A percentile compares a stretch with the other conserved stretches of the same genome.
phyloP scores from a whole-genome alignment of 1,140 invertebrate species.

The Ylistrum balloti region DNA sequence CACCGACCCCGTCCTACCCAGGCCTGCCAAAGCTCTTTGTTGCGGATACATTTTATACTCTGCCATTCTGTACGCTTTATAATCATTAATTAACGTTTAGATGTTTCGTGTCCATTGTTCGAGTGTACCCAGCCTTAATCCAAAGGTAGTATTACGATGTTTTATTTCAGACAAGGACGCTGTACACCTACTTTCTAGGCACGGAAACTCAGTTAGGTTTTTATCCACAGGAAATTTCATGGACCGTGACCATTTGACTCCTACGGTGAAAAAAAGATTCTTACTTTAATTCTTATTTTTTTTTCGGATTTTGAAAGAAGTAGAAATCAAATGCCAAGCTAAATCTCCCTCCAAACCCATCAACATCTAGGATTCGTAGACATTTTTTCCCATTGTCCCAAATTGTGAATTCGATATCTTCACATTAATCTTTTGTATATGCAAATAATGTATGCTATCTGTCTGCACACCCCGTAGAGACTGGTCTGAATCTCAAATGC shows the following conservation, averaged over 20 bases:
- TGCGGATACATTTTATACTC: neutral
- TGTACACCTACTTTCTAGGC: neutral
- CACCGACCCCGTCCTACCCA: neutral
- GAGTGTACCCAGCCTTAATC: neutral
- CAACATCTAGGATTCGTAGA: too few relatives aligned
- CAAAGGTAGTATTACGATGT: neutral
- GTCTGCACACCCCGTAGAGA: neutral
- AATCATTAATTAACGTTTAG: neutral
- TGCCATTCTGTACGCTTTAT: neutral
- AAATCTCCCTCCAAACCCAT: too few relatives aligned
- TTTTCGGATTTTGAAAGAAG: neutral
- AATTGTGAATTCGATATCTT: neutral
- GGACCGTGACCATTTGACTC: neutral
- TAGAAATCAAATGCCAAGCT: neutral
- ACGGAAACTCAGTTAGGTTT: neutral
- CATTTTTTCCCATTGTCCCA: neutral
- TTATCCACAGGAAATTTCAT: neutral
- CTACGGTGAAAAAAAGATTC: neutral
- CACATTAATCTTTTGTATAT: neutral
- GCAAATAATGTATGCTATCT: neutral
- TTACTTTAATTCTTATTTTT: neutral
- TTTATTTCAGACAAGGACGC: neutral
- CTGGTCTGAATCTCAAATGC: neutral
- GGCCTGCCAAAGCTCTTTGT: neutral
- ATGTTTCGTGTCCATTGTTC: neutral